phyloP scores from a whole-genome alignment of 2,888 invertebrate genomes.

The Drosophila longiperda region DNA sequence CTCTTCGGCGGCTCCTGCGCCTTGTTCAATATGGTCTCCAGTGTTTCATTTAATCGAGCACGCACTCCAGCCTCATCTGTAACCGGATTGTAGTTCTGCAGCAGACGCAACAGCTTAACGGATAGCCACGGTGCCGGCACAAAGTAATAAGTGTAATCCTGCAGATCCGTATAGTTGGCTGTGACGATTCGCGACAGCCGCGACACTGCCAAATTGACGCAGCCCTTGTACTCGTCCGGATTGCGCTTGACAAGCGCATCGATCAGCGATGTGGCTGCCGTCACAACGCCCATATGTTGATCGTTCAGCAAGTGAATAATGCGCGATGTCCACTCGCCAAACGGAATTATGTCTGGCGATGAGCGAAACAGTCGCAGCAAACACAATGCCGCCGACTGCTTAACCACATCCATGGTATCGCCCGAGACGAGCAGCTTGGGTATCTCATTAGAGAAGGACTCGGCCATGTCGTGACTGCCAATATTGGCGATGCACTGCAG shows the following conservation, averaged over 20 bases:
- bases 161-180: conserved; percentile 98
- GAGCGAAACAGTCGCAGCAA: conserved; percentile 96
- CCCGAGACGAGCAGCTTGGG: conserved; percentile 99
- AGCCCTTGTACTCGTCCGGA: conserved; percentile 99
- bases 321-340: conserved; percentile 99
- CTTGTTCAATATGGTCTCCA: conserved; percentile 99
- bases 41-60: conserved; percentile 97
- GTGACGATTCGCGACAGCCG: conserved; percentile 98
- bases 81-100: conserved; percentile 99
- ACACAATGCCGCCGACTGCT: conserved; percentile 99
- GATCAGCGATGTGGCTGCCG: conserved; percentile 98
- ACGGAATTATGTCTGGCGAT: conserved; percentile 97
- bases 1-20: conserved; percentile 99
- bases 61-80: conserved; percentile 98
- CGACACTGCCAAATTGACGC: conserved; percentile 98
- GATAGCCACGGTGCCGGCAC: conserved; percentile 99
- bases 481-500: conserved; percentile 99
- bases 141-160: conserved; percentile 99
- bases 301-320: conserved; percentile 99
- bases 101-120: conserved; percentile 96
- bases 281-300: conserved; percentile 99
- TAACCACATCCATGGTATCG: conserved; percentile 99
- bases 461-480: conserved; percentile 99
- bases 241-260: conserved; percentile 99
- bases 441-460: conserved; percentile 98